Evolutionary conservation across 2,888 invertebrate genomes (phyloP), one percentile per base, ranked within the genome.

Genomic region (Gisinianus flammeolus): DNA sequence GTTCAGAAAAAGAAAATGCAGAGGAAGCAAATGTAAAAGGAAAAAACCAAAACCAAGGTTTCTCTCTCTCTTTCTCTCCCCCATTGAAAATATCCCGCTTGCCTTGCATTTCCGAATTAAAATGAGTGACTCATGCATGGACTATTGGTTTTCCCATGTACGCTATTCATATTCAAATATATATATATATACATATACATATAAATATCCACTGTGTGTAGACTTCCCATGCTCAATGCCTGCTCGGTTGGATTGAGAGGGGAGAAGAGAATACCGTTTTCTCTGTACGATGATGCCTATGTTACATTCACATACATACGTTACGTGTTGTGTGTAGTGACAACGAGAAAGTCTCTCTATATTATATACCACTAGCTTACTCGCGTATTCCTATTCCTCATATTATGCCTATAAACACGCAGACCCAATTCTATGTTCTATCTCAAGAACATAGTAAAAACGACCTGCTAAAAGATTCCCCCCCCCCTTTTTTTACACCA

Each of bases 111-210:
- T 74, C 67, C 44, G 67, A 74, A 74, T 74, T 74, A 74, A 66
- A 74, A 74, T 28, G 44, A 74, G 68, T 72, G 72, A 72, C 72
- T 74, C 74, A 74, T 66, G 52, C 74, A 62, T 71, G 56, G 71
- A n/a, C 71, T 71, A 54, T 56, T 74, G 64, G 44, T 33, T 12
- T 44, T 44, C 24, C 35, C 28, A 33, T 33, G 24, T 8, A 8
- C 8, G 1, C 44, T 4, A 44, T 6, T 44, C 19, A 1, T 35
- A 6, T 12, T 16, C 12, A 44, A 16, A 44, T 19, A 35, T 12
- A 35, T 35, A 35, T 24, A 6, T 12, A 44, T 16, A 44, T 44
- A 44, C 44, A 35, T 12, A 35, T 35, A 35, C 35, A 8, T 35
- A 12, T 35, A 35, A 26, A 22, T 22, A 26, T 22, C 64, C 19